phyloP scores from a whole-genome alignment of 2,888 invertebrate genomes.

The Colostygia pectinataria region DNA sequence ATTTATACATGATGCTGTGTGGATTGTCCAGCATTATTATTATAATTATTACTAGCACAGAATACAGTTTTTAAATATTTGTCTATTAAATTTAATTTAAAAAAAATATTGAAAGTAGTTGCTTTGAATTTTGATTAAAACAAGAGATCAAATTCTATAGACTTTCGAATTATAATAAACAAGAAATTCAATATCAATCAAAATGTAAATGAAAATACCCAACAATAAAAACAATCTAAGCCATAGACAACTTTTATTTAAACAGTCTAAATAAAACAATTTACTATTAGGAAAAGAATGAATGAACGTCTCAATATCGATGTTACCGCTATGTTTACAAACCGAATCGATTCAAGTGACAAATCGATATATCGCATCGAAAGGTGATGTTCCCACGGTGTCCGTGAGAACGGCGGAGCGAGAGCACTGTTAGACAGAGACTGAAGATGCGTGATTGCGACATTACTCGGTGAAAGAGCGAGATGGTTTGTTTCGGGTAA shows the following conservation, averaged over 20 bases:
- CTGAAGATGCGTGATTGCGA: conserved; percentile 28
- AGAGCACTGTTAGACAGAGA: conserved; percentile 33
- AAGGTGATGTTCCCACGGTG: conserved; percentile 61
- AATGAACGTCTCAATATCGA: conserved; percentile 12
- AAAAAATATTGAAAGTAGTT: too few species aligned
- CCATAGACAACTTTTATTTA: conserved; percentile 13
- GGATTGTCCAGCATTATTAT: too few species aligned
- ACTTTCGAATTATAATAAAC: too few species aligned
- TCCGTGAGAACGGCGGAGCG: conserved; percentile 54
- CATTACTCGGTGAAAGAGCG: conserved; percentile 26
- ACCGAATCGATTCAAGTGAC: conserved; percentile 45
- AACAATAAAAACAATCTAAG: background rate
- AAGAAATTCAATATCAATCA: background rate
- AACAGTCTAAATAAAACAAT: conserved; percentile 9
- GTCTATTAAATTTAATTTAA: too few species aligned
- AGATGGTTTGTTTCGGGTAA: conserved; percentile 27
- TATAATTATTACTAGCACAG: too few species aligned
- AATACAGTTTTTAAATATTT: too few species aligned
- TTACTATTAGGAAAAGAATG: conserved; percentile 5
- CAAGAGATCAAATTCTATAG: too few species aligned
- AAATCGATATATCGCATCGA: conserved; percentile 49
- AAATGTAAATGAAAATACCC: conserved; percentile 6
- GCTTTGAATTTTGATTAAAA: too few species aligned
- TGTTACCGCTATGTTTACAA: conserved; percentile 23
- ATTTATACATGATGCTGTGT: too few species aligned